Evolutionary conservation across 1,140 invertebrate genomes (phyloP).

Genomic region (Camponotus pennsylvanicus): DNA sequence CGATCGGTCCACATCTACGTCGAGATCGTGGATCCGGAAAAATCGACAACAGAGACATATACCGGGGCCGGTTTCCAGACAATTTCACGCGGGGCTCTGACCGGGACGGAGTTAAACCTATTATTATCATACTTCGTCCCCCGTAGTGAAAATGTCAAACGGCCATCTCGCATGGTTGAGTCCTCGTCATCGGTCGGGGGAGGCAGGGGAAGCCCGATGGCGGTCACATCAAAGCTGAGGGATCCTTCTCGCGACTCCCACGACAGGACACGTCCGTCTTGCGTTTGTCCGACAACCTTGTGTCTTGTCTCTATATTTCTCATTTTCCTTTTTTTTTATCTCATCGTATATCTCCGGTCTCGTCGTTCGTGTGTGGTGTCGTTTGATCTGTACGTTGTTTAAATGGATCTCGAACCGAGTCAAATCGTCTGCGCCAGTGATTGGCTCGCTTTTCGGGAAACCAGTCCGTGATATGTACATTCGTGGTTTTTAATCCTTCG

Average conservation of each 20-base stretch:
- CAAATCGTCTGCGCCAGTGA: conserved; percentile 26
- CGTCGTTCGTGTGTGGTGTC: conserved; percentile 32
- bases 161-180: conserved; percentile 73
- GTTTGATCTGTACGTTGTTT: not conserved
- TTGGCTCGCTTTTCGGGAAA: conserved; percentile 47
- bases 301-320: conserved; percentile 32
- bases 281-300: conserved; percentile 61
- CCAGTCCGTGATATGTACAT: conserved; percentile 36
- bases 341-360: conserved; percentile 57
- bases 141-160: conserved; percentile 82
- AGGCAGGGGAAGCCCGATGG: conserved; percentile 28
- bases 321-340: conserved; percentile 64
- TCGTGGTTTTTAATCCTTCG: conserved; percentile 48
- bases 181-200: conserved; percentile 30
- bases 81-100: conserved; percentile 73
- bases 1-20: conserved; percentile 23
- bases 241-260: conserved; percentile 64
- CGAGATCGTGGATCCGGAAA: conserved; percentile 68
- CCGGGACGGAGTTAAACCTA: conserved; percentile 76
- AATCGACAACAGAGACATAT: conserved; percentile 59
- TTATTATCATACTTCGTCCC: conserved; percentile 77
- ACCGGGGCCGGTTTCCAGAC: conserved; percentile 70
- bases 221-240: conserved; percentile 70
- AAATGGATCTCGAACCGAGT: conserved; percentile 21
- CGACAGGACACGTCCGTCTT: conserved; percentile 68